phyloP scores from a whole-genome alignment of 2,113 vertebrate genomes.

The Nothocercus julius region DNA sequence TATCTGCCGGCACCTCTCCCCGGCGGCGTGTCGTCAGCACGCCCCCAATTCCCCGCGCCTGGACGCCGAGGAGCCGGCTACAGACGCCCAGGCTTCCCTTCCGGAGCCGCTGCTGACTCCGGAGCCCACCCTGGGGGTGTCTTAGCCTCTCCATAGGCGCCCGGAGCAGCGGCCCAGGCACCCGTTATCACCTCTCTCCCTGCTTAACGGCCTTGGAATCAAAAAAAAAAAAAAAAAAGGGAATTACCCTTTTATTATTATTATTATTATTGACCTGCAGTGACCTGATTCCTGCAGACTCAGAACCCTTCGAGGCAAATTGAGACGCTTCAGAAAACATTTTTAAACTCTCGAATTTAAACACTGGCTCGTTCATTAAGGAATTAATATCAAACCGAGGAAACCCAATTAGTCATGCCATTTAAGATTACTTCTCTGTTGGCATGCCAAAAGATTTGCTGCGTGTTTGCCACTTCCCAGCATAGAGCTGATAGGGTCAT shows the following conservation, averaged over 20 bases:
- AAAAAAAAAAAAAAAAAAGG: not conserved
- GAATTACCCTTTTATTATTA: not conserved
- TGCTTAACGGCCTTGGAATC: not conserved
- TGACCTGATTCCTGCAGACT: not conserved
- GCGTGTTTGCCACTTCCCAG: not conserved
- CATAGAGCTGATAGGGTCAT: not conserved
- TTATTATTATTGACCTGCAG: not conserved
- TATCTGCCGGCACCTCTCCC: not conserved
- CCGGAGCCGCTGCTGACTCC: too few species aligned
- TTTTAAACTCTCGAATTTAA: not conserved
- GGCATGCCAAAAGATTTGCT: not conserved
- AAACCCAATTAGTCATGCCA: too few species aligned
- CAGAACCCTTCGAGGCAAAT: not conserved
- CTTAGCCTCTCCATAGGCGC: not conserved
- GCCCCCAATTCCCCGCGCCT: not conserved
- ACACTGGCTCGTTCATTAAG: accelerated
- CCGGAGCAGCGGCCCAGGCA: not conserved
- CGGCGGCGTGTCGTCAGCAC: not conserved
- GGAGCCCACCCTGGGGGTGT: too few species aligned
- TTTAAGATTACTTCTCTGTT: not conserved
- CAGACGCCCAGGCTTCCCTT: not conserved
- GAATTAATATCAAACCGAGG: not conserved
- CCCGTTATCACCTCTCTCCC: not conserved
- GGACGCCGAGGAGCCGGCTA: not conserved
- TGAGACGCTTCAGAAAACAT: not conserved